Evolutionary conservation across 2,113 vertebrate species (phyloP).

Genomic region (Corvus hawaiiensis): DNA sequence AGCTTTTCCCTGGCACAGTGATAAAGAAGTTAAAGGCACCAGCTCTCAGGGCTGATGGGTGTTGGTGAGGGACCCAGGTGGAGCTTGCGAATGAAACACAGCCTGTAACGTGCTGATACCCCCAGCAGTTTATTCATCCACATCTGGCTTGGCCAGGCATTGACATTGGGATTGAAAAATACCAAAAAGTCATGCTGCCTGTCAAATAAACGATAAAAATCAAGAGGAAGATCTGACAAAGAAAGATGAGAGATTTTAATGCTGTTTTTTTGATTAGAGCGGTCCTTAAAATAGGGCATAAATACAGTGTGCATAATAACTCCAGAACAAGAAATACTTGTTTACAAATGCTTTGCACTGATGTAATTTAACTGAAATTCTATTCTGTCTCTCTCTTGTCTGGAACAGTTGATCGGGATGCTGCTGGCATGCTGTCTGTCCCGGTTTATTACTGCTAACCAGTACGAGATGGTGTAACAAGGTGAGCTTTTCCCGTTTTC

Average conservation of each 20-base stretch:
- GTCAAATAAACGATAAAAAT: neutral
- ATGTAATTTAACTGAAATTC: neutral
- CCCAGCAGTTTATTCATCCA: neutral
- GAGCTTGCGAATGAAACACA: neutral
- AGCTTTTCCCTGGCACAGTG: neutral
- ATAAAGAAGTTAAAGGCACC: neutral
- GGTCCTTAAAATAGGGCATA: neutral
- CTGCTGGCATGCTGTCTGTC: conserved; percentile 97
- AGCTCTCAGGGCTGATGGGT: neutral
- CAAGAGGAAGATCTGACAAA: neutral
- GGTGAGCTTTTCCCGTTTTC: conserved; percentile 61
- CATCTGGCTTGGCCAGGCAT: neutral
- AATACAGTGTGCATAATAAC: neutral
- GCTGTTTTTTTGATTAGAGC: neutral
- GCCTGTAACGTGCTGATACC: neutral
- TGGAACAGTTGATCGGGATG: conserved; percentile 92
- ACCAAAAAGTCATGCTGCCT: neutral
- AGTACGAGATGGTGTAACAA: conserved; percentile 99
- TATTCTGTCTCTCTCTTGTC: neutral
- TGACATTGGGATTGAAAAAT: neutral
- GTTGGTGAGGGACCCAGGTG: neutral
- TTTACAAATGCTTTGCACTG: neutral
- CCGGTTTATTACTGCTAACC: conserved; percentile 99
- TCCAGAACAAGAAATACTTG: neutral
- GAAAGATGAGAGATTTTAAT: neutral